Evolutionary conservation across 1,140 invertebrate genomes (phyloP), one percentile per base, ranked within the genome.

Genomic region (Hermetia illucens): DNA sequence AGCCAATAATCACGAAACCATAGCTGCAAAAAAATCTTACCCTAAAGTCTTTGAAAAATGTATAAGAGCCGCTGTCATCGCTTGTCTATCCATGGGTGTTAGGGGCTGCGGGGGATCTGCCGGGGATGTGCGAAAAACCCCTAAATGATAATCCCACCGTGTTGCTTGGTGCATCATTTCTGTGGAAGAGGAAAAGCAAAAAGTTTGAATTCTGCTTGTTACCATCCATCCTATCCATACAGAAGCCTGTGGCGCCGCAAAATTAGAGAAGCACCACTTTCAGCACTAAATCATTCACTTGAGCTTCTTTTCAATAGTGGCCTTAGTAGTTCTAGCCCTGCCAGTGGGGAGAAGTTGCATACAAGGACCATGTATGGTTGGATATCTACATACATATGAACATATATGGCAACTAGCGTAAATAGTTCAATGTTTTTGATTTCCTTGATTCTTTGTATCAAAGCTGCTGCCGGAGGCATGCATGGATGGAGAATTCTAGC

Each of bases 61-160:
- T 36, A 81, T 55, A 43, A 82, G 73, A 27, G 77, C 75, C 3
- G 74, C 69, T 22, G 79, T 83, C 42, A 83, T 58, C 12, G 74
- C 70, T 37, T 72, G 61, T 44, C 77, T 44, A 49, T 70, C 55
- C 38, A 63, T 50, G 52, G 51, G 22, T 46, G 65, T 50, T 47
- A 68, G 43, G 48, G 68, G 47, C 43, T 72, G 52, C 48, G 66
- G 50, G 49, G 68, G 38, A 52, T 68, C 44, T 39, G 64, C 63
- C 8, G 69, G 69, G n/a, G 69, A 68, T 9, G 70, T 59, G 13
- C 67, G 62, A 47, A 77, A 77, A 2, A 78, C 62, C 24, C 72
- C 73, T 6, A 75, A 66, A 29, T 77, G 74, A 30, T 71, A 65
- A 47, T 74, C 72, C 70, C 71, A 74, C 5, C 68, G 63, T 5